Conservation (phyloP, 2,797 vertebrate genomes). For the Sus cebifrons region DNA sequence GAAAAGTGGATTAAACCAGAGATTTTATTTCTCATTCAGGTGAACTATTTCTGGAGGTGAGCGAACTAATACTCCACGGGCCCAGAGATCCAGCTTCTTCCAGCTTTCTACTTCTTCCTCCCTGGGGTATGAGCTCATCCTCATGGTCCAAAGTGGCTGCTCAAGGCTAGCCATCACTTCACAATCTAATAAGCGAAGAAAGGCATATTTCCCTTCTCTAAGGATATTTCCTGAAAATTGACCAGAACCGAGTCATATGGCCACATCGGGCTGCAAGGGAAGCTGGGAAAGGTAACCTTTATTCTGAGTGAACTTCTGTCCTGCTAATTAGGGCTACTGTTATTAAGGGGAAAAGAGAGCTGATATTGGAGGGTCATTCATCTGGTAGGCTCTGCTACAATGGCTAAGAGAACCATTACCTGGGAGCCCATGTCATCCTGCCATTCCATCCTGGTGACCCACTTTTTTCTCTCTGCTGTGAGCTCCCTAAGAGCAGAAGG, state of each 20-base stretch:
- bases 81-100: neutral
- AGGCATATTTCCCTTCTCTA: neutral
- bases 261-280: neutral
- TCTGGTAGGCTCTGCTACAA: neutral
- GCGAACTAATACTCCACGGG: neutral
- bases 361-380: no score
- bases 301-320: neutral
- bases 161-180: neutral
- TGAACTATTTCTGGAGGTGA: neutral
- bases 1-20: neutral
- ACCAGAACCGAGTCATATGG: neutral
- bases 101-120: neutral
- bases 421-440: neutral
- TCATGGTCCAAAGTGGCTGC: neutral
- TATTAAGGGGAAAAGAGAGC: neutral
- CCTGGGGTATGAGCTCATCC: neutral
- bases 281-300: neutral
- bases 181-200: neutral
- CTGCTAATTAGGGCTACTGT: neutral
- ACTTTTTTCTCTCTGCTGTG: neutral
- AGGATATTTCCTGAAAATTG: neutral
- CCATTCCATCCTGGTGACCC: neutral
- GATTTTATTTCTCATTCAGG: neutral
- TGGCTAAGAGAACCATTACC: neutral
- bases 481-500: neutral